These are phyloP conservation scores for Lasioglossum lativentre DNA, from an alignment of 2,888 invertebrate genomes.

Conservation along the genomic window DNA sequence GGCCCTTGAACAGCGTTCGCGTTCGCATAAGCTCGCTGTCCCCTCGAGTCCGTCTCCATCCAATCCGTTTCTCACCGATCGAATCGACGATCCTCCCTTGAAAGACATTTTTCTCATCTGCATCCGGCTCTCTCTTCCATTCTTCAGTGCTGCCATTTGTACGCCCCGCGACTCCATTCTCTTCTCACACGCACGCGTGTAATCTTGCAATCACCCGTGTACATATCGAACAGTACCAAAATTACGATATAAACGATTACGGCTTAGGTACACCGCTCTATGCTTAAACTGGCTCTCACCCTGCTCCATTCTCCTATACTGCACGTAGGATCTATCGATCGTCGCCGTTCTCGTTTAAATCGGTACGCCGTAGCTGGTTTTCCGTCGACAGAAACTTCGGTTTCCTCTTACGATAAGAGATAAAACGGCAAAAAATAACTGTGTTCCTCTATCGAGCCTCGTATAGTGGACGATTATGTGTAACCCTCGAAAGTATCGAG, in stretches of 20 bases:
- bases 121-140: neutral
- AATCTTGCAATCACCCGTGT: constrained; percentile 19
- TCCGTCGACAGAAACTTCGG: neutral
- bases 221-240: constrained; percentile 59
- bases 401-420: constrained; percentile 34
- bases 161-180: neutral
- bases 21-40: constrained; percentile 39
- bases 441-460: constrained; percentile 48
- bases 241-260: constrained; percentile 59
- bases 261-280: constrained; percentile 30
- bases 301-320: neutral
- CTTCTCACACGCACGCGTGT: constrained; percentile 14
- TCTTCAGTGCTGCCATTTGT: constrained; percentile 9
- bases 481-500: constrained; percentile 26
- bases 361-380: constrained; percentile 2
- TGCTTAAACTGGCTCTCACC: constrained; percentile 22
- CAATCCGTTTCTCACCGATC: constrained; percentile 18
- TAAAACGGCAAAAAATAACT: constrained; percentile 58
- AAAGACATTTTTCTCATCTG: constrained; percentile 43
- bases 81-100: constrained; percentile 42
- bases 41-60: neutral
- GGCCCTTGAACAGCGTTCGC: constrained; percentile 55
- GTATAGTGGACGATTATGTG: constrained; percentile 35
- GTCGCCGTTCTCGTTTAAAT: constrained; percentile 10
- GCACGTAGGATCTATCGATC: constrained; percentile 24